Base-by-base conservation (phyloP, 2,113 vertebrate genomes). In the Tenebrosternarchus preto region DNA sequence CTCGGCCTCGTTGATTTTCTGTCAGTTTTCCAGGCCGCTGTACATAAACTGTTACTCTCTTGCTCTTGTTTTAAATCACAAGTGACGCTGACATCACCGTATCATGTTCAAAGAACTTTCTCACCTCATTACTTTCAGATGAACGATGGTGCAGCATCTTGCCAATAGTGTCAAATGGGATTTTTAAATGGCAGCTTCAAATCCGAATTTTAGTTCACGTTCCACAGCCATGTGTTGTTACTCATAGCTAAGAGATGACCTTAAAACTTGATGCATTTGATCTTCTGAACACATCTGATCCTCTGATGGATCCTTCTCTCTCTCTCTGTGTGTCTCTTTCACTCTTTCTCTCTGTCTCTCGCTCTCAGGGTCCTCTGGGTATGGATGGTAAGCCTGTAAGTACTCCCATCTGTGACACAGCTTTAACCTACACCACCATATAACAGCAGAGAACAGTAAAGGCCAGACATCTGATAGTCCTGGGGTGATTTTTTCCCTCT, bases 341-440 rank as follows among this genome's bases (percentile, higher is more conserved):
- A 20, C 24, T 59, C 67, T 71, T 63, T 70, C 25, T 74, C 0
- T 75, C 2, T 74, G 3, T 76, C 39, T 67, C 11, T 87, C 88
- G 71, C 0, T 86, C 76, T 87, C 88, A 95, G 95, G 95, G 95
- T 22, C 94, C 94, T 5, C 89, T 95, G 84, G 94, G 95, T 82
- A 89, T 96, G 94, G 95, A 95, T 86, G 95, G 95, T 85, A 94
- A 93, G 79, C 94, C 94, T n/a, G 95, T 95, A 93, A 95, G 95
- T 95, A 87, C 77, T 31, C 20, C 46, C 56, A 56, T 67, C 29
- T 74, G 29, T 83, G 31, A 78, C 63, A 22, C 29, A 64, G 15
- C 39, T 71, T 55, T 31, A 15, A 77, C 31, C 15, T 36, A 67
- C 25, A 56, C 64, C 29, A 55, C 29, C 20, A 56, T 68, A 68